Conservation (phyloP, 2,797 vertebrate species). For the Vireo griseus region DNA sequence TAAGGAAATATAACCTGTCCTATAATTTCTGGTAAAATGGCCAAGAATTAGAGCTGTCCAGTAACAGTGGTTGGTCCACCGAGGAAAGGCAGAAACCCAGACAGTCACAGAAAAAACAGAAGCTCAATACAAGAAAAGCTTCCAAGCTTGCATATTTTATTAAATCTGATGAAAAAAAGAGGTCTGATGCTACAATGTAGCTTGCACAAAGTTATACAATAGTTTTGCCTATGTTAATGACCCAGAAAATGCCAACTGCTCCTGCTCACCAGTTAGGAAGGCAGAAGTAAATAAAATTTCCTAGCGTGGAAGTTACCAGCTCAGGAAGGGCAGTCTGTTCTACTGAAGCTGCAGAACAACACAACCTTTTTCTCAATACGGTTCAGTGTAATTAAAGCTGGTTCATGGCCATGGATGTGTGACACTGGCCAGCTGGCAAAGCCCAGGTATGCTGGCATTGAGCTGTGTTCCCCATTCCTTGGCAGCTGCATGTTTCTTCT, state of each 20-base stretch:
- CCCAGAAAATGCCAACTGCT: not conserved
- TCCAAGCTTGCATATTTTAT: not conserved
- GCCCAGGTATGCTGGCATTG: not conserved
- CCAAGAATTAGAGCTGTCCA: not conserved
- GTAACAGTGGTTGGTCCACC: not conserved
- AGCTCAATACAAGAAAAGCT: not conserved
- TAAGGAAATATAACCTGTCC: not conserved
- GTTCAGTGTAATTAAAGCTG: not conserved
- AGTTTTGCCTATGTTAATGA: not conserved
- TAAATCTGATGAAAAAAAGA: not conserved
- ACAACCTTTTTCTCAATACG: not conserved
- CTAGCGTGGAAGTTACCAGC: not conserved
- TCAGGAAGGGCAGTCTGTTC: not conserved
- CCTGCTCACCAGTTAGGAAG: not conserved
- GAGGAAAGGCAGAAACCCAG: not conserved
- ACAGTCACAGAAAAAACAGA: not conserved
- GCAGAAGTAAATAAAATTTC: not conserved
- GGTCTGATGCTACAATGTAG: not conserved
- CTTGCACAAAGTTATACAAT: not conserved
- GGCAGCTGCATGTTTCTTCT: not conserved
- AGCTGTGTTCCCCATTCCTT: not conserved
- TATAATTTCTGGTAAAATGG: not conserved
- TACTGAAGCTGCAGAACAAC: not conserved
- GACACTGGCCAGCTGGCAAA: not conserved
- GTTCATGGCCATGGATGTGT: not conserved